Percentiles rank a stretch among this genome's conserved stretches.
phyloP scores from a whole-genome alignment of 2,797 vertebrate species.

The Hyperoplus lanceolatus region DNA sequence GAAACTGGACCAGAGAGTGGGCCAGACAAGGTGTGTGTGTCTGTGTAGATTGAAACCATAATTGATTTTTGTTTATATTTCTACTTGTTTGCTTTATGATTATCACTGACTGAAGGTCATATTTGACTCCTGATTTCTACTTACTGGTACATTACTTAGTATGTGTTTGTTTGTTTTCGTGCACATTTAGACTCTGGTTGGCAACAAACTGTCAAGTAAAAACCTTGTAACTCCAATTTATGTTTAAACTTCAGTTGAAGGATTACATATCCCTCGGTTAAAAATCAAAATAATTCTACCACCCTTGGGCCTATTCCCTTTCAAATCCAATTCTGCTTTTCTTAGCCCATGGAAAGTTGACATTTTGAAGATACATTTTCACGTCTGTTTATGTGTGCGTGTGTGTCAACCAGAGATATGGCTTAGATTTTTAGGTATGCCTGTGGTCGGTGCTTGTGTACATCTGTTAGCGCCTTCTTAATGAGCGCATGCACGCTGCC shows the following conservation, averaged over 20 bases:
- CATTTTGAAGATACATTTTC: conserved; percentile 40
- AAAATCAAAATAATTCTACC: not conserved
- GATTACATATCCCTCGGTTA: conserved; percentile 10
- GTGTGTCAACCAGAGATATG: conserved; percentile 51
- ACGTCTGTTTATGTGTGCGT: conserved; percentile 44
- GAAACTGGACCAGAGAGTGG: conserved; percentile 76
- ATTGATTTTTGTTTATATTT: conserved; percentile 75
- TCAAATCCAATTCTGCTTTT: conserved; percentile 40
- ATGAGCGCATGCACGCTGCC: conserved; percentile 77
- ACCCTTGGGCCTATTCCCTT: conserved; percentile 25
- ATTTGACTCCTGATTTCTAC: conserved; percentile 56
- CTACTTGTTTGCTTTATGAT: conserved; percentile 67
- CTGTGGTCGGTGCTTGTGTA: conserved; percentile 78
- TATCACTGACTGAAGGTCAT: conserved; percentile 61
- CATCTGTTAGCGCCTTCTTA: conserved; percentile 84
- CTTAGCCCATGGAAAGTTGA: conserved; percentile 17
- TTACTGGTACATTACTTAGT: conserved; percentile 30
- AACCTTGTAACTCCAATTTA: conserved; percentile 19
- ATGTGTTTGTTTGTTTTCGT: conserved; percentile 50
- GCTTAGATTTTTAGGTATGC: conserved; percentile 65
- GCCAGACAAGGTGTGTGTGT: conserved; percentile 70
- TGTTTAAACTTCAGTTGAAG: conserved; percentile 45
- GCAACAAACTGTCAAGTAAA: conserved; percentile 35
- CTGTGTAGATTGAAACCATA: conserved; percentile 61
- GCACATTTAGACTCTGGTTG: conserved; percentile 15